Percentiles rank a stretch among this genome's conserved stretches.
Conservation (phyloP, 2,888 invertebrate genomes). For the Molanna angustata region DNA sequence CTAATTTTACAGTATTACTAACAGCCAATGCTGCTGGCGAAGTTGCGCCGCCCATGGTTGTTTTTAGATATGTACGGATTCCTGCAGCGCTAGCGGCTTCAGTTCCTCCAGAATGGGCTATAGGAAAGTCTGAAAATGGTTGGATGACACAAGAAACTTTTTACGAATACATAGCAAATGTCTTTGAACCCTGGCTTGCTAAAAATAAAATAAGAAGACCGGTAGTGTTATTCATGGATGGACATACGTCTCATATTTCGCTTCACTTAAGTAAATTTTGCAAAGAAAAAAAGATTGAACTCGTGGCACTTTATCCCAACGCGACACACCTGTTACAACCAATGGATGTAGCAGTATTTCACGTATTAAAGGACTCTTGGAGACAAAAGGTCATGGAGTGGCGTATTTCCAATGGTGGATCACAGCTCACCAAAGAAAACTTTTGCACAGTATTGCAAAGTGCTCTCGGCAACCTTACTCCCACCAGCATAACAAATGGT, state of each 20-base stretch:
- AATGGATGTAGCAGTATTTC: conserved; percentile 39
- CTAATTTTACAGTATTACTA: conserved; percentile 35
- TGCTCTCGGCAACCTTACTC: conserved; percentile 29
- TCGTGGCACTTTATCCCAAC: conserved; percentile 40
- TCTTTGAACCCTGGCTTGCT: conserved; percentile 40
- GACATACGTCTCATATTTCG: conserved; percentile 40
- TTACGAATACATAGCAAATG: conserved; percentile 41
- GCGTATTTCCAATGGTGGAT: conserved; percentile 34
- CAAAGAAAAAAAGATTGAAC: conserved; percentile 38
- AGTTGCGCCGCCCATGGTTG: conserved; percentile 35
- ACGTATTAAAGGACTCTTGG: conserved; percentile 38
- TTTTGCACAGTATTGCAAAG: conserved; percentile 35
- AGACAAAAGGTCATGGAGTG: conserved; percentile 28
- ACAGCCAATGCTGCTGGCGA: conserved; percentile 36
- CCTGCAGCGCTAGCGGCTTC: conserved; percentile 9
- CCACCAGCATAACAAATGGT: conserved; percentile 34
- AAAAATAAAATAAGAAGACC: conserved; percentile 38
- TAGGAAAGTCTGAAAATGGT: conserved; percentile 40
- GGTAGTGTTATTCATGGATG: conserved; percentile 42
- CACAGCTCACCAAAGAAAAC: conserved; percentile 33
- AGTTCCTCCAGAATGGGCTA: conserved; percentile 39
- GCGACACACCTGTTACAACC: conserved; percentile 41
- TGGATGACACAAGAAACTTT: conserved; percentile 44
- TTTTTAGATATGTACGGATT: conserved; percentile 4
- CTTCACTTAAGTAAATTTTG: conserved; percentile 41